Conservation (phyloP, 1,140 invertebrate genomes). For the Habropoda laboriosa region DNA sequence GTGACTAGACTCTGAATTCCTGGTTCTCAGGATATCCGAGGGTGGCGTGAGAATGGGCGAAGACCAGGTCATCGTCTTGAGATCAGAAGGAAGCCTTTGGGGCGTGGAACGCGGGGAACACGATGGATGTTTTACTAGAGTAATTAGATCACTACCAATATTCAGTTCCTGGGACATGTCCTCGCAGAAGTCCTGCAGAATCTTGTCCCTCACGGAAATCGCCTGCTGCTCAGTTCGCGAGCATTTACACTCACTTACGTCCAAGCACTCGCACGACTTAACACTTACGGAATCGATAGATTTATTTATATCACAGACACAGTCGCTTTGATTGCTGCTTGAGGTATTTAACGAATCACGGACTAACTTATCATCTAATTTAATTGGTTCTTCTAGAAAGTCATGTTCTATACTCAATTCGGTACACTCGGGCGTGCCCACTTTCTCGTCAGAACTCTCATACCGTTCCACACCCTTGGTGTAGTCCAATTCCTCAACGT, state of each 20-base stretch:
- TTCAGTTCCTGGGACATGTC: conserved; percentile 78
- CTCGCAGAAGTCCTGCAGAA: conserved; percentile 80
- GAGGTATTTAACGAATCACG: conserved; percentile 70
- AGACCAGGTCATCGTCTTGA: conserved; percentile 70
- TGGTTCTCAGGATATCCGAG: conserved; percentile 77
- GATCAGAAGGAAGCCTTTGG: conserved; percentile 76
- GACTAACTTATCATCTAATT: conserved; percentile 60
- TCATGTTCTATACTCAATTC: conserved; percentile 72
- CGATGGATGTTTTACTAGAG: conserved; percentile 78
- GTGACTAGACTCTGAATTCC: conserved; percentile 79
- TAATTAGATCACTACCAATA: conserved; percentile 78
- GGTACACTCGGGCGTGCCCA: conserved; percentile 62
- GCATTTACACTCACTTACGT: conserved; percentile 70
- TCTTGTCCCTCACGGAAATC: conserved; percentile 79
- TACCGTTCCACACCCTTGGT: conserved; percentile 69
- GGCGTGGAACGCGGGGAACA: conserved; percentile 78
- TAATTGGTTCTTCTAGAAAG: conserved; percentile 71
- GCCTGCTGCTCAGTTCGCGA: conserved; percentile 69
- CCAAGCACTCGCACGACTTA: conserved; percentile 72
- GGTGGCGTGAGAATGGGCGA: conserved; percentile 75
- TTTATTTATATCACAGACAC: conserved; percentile 77
- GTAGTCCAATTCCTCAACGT: conserved; percentile 75
- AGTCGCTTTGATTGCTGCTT: conserved; percentile 75
- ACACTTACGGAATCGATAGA: conserved; percentile 68
- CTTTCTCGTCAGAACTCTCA: conserved; percentile 72